Conservation (phyloP, 2,113 vertebrate species). For the Phyllopteryx taeniolatus region DNA sequence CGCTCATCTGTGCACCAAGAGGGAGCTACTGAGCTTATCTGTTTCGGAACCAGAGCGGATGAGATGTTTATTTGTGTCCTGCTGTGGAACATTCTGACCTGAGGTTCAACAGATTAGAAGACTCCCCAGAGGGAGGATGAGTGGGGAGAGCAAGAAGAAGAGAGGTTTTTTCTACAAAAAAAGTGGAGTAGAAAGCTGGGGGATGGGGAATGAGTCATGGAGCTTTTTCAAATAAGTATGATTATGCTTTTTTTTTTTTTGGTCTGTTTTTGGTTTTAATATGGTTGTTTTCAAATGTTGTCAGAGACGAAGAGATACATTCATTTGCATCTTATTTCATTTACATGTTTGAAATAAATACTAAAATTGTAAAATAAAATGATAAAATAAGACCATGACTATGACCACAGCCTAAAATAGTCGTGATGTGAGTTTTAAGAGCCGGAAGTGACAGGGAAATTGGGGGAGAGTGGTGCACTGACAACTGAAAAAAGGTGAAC, state of each 20-base stretch:
- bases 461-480: slow-evolving; percentile 1
- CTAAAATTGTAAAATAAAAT: neutral
- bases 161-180: slow-evolving; percentile 32
- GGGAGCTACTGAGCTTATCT: slow-evolving; percentile 18
- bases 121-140: slow-evolving; percentile 50
- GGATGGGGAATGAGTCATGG: slow-evolving; percentile 27
- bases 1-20: neutral
- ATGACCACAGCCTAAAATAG: slow-evolving; percentile 39
- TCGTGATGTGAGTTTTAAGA: slow-evolving; percentile 24
- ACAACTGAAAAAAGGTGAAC: slow-evolving; percentile 4
- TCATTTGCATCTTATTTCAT: neutral
- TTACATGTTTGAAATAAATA: neutral
- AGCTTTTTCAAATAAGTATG: neutral
- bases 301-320: neutral
- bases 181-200: slow-evolving; percentile 28
- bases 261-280: neutral
- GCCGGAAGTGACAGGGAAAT: slow-evolving; percentile 22
- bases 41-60: slow-evolving; percentile 20
- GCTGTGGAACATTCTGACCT: slow-evolving; percentile 68
- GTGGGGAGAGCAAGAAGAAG: slow-evolving; percentile 14
- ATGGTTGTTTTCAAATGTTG: neutral
- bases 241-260: neutral
- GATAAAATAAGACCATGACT: slow-evolving; percentile 3
- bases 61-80: slow-evolving; percentile 44
- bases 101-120: slow-evolving; percentile 55